phyloP scores from a whole-genome alignment of 2,888 invertebrate genomes.

The Agrochola lychnidis region DNA sequence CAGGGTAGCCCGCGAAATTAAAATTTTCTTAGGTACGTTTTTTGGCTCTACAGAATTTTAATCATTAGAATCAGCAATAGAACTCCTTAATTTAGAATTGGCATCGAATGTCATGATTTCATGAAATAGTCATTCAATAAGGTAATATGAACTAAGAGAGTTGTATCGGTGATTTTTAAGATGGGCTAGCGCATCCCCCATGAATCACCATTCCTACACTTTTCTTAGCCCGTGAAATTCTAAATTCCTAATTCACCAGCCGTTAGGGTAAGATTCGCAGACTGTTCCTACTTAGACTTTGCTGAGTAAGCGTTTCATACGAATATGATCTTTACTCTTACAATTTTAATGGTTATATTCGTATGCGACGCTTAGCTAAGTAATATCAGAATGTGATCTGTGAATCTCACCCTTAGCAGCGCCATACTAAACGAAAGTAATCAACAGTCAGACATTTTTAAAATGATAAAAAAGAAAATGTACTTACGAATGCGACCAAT shows the following conservation, averaged over 20 bases:
- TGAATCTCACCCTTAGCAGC: not conserved
- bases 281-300: too few relatives aligned
- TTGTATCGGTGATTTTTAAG: too few relatives aligned
- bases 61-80: too few relatives aligned
- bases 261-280: too few relatives aligned
- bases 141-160: too few relatives aligned
- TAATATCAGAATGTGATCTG: not conserved
- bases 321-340: not conserved
- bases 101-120: too few relatives aligned
- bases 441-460: not conserved
- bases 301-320: not conserved
- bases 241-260: not conserved
- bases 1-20: too few relatives aligned
- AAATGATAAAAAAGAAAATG: not conserved
- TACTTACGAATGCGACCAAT: slow-evolving; percentile 31
- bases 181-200: too few relatives aligned
- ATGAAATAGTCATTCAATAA: too few relatives aligned
- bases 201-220: not conserved
- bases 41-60: too few relatives aligned
- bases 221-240: not conserved
- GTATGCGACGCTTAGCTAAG: not conserved
- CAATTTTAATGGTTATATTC: not conserved
- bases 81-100: too few relatives aligned
- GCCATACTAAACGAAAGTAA: not conserved
- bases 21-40: too few relatives aligned